Evolutionary conservation across 2,113 vertebrate species (phyloP).

Genomic region (Progne subis): DNA sequence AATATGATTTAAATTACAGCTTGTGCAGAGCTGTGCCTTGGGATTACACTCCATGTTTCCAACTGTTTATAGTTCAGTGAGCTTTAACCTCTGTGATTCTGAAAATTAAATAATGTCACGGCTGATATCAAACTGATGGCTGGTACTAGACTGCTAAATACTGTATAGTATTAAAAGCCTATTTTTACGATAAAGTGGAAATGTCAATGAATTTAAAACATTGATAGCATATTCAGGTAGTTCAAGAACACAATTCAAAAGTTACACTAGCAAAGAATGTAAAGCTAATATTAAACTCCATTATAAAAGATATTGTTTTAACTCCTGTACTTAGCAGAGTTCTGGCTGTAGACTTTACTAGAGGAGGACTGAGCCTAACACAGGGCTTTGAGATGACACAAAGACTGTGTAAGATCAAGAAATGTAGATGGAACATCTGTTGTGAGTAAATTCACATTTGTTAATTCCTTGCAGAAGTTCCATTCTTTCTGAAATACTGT

Average conservation of each 20-base stretch:
- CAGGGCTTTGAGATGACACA: not conserved
- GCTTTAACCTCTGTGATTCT: slow-evolving; percentile 56
- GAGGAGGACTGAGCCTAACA: not conserved
- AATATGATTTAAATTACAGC: slow-evolving; percentile 68
- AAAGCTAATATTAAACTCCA: not conserved
- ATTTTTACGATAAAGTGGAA: slow-evolving; percentile 26
- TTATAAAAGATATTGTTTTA: not conserved
- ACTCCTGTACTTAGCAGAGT: not conserved
- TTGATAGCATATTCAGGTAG: not conserved
- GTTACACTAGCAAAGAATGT: not conserved
- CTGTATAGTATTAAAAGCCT: slow-evolving; percentile 5
- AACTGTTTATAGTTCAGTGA: slow-evolving; percentile 68
- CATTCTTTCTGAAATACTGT: not conserved
- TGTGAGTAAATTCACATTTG: not conserved
- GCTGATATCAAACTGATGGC: slow-evolving; percentile 59
- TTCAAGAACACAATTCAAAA: not conserved
- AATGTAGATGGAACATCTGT: not conserved
- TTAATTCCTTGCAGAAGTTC: not conserved
- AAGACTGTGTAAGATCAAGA: not conserved
- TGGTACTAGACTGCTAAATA: slow-evolving; percentile 32
- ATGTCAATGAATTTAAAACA: not conserved
- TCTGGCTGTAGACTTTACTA: not conserved
- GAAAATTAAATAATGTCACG: slow-evolving; percentile 60
- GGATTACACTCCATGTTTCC: slow-evolving; percentile 48
- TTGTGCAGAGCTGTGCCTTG: slow-evolving; percentile 56